phyloP scores from a whole-genome alignment of 2,888 invertebrate species.

The Leucozona laternaria region DNA sequence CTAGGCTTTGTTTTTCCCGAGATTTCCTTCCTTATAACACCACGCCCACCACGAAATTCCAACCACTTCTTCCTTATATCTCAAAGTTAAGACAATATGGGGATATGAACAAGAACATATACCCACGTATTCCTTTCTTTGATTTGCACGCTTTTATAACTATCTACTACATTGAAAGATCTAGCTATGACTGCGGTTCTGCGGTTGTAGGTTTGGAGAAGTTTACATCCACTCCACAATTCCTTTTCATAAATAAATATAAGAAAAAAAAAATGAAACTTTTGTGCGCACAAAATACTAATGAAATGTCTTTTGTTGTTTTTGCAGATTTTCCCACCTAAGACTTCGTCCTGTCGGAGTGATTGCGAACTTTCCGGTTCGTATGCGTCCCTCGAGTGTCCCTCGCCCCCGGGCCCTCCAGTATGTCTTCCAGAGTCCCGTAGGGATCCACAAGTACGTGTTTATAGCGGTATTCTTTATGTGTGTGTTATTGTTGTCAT shows the following conservation, averaged over 20 bases:
- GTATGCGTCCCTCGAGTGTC: slow-evolving; percentile 80
- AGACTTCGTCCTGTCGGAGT: slow-evolving; percentile 78
- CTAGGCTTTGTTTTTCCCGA: slow-evolving; percentile 6
- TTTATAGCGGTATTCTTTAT: slow-evolving; percentile 58
- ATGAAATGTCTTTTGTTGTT: slow-evolving; percentile 63
- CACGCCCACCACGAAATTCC: neutral
- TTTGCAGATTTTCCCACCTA: slow-evolving; percentile 79
- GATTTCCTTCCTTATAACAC: slow-evolving; percentile 19
- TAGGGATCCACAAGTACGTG: slow-evolving; percentile 80
- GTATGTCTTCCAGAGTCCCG: slow-evolving; percentile 79
- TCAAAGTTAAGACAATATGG: slow-evolving; percentile 30
- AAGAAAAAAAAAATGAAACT: slow-evolving; percentile 41
- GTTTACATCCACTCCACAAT: slow-evolving; percentile 34
- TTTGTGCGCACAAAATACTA: slow-evolving; percentile 48
- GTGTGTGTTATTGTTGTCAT: slow-evolving; percentile 43
- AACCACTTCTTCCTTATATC: neutral
- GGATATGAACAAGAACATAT: too few relatives aligned
- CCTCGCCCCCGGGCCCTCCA: slow-evolving; percentile 80
- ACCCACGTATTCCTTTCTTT: slow-evolving; percentile 66
- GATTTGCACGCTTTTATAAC: slow-evolving; percentile 54
- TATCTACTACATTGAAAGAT: slow-evolving; percentile 1
- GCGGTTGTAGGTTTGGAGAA: slow-evolving; percentile 40
- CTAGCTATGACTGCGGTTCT: slow-evolving; percentile 13
- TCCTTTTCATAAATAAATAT: slow-evolving; percentile 7
- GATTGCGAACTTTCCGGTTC: slow-evolving; percentile 80